Conservation (phyloP, 2,888 invertebrate genomes). For the Ectropis crepuscularia region DNA sequence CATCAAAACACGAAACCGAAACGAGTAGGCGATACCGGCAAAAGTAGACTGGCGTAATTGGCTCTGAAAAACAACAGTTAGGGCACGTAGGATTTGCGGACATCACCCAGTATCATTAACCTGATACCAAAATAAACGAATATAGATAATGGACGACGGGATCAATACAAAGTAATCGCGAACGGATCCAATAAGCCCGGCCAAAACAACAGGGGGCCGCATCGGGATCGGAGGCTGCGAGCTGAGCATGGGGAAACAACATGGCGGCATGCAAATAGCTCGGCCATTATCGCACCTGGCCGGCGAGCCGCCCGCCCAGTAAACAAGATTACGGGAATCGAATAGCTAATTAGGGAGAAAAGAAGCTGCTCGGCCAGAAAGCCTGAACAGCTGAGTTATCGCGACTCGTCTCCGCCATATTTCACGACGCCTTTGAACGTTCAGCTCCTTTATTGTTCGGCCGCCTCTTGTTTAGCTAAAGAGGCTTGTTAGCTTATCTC, state of each 20-base stretch:
- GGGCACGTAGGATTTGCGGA: constrained; percentile 64
- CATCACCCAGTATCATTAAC: constrained; percentile 76
- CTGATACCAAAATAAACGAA: constrained; percentile 81
- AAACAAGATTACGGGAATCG: constrained; percentile 85
- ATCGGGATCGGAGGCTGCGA: constrained; percentile 66
- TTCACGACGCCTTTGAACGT: constrained; percentile 66
- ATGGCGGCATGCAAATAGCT: constrained; percentile 85
- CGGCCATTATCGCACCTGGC: constrained; percentile 85
- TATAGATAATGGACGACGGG: constrained; percentile 82
- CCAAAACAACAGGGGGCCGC: constrained; percentile 81
- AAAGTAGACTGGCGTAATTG: constrained; percentile 24
- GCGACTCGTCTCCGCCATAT: constrained; percentile 78
- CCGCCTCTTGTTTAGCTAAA: constrained; percentile 37
- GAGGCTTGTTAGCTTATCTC: constrained; percentile 56
- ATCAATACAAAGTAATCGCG: constrained; percentile 85
- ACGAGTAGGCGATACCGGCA: neutral
- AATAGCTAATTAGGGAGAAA: constrained; percentile 84
- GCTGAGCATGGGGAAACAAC: constrained; percentile 81
- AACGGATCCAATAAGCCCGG: constrained; percentile 82
- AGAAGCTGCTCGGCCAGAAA: constrained; percentile 70
- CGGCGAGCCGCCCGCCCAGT: constrained; percentile 74
- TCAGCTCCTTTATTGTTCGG: constrained; percentile 32
- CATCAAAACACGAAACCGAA: neutral
- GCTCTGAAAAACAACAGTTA: constrained; percentile 29
- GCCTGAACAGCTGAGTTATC: constrained; percentile 67